Conservation (phyloP, 2,888 invertebrate species). For the Poecilobothrus nobilitatus region DNA sequence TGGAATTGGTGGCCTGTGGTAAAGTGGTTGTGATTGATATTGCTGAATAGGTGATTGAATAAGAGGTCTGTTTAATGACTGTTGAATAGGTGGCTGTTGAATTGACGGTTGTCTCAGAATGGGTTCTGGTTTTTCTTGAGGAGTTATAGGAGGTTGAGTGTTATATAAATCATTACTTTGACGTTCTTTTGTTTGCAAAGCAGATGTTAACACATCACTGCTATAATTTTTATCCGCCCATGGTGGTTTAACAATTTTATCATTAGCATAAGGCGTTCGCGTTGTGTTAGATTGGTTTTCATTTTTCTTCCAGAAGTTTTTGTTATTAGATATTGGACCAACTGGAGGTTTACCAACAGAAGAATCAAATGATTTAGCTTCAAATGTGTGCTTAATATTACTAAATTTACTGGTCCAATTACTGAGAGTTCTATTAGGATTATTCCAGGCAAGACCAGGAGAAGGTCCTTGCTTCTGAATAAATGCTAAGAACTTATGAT, state of each 20-base stretch:
- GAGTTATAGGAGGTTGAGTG: not conserved
- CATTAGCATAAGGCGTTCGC: not conserved
- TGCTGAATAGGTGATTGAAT: not conserved
- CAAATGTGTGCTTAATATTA: constrained; percentile 73
- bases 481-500: constrained; percentile 73
- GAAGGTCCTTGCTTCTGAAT: constrained; percentile 64
- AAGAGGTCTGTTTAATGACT: not conserved
- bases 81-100: not conserved
- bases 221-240: constrained; percentile 14
- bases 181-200: constrained; percentile 43
- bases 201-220: constrained; percentile 12
- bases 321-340: constrained; percentile 48
- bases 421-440: constrained; percentile 42
- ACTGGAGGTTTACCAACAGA: constrained; percentile 37
- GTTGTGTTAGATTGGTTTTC: constrained; percentile 34
- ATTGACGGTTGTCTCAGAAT: not conserved
- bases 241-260: not conserved
- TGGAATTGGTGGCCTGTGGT: not conserved
- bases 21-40: not conserved
- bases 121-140: too few species aligned
- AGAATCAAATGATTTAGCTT: constrained; percentile 42
- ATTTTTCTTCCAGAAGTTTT: constrained; percentile 55
- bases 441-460: constrained; percentile 39
- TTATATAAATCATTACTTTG: constrained; percentile 18
- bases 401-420: constrained; percentile 80